Evolutionary conservation across 2,888 invertebrate genomes (phyloP).

Genomic region (Drosophila peninsularis): DNA sequence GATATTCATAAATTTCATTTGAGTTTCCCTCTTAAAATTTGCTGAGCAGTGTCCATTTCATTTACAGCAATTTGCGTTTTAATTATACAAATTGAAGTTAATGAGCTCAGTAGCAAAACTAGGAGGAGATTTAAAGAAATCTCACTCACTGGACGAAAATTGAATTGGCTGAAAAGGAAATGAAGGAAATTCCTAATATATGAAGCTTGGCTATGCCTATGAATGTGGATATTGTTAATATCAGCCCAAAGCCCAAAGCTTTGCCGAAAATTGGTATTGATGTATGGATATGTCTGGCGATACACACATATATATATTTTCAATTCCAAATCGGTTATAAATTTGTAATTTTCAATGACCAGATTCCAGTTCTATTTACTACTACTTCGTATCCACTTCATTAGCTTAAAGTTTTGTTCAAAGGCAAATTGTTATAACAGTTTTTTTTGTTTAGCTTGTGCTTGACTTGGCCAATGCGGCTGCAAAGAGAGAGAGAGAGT

Average conservation of each 20-base stretch:
- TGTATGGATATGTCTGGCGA: no score
- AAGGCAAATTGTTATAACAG: constrained; percentile 56
- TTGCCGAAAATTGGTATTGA: no score
- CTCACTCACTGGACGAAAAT: background rate
- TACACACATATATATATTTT: no score
- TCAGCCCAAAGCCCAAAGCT: no score
- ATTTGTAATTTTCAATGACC: constrained; percentile 8
- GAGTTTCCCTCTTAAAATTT: constrained; percentile 20
- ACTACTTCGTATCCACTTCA: constrained; percentile 53
- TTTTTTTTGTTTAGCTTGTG: constrained; percentile 27
- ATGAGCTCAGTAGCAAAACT: constrained; percentile 16
- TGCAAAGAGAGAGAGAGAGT: background rate
- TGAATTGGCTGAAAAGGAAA: no score
- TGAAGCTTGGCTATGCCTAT: no score
- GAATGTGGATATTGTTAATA: no score
- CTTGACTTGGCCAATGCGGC: constrained; percentile 4
- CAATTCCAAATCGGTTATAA: background rate
- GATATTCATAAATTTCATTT: constrained; percentile 68
- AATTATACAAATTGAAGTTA: constrained; percentile 64
- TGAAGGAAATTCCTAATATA: no score
- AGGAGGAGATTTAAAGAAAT: constrained; percentile 1
- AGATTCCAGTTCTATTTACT: constrained; percentile 26
- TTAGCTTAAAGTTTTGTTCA: constrained; percentile 64
- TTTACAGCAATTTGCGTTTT: constrained; percentile 62
- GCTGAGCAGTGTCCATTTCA: constrained; percentile 37